Conservation (phyloP, 2,888 invertebrate genomes). For the Coenonympha arcania region DNA sequence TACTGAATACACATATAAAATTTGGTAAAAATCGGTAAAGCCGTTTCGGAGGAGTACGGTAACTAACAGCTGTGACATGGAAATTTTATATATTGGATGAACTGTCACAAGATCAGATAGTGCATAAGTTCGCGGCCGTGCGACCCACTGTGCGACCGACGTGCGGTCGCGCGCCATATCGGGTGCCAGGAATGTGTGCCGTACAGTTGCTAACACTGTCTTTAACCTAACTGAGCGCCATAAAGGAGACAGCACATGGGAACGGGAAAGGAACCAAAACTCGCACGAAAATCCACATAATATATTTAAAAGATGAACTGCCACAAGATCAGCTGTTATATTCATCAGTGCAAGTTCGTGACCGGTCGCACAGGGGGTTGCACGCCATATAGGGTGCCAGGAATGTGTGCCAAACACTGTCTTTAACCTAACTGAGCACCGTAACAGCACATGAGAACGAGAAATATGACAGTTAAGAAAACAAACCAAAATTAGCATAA, state of each 20-base stretch:
- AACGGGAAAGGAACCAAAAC: no score
- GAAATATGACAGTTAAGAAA: no score
- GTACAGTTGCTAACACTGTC: slow-evolving; percentile 55
- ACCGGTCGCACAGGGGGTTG: slow-evolving; percentile 44
- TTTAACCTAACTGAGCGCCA: slow-evolving; percentile 23
- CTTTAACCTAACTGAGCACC: slow-evolving; percentile 23
- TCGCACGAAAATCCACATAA: no score
- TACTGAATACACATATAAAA: no score
- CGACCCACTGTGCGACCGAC: slow-evolving; percentile 54
- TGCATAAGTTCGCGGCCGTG: slow-evolving; percentile 49
- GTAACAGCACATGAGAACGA: no score
- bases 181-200: slow-evolving; percentile 63
- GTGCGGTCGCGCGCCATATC: slow-evolving; percentile 59
- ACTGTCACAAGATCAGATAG: slow-evolving; percentile 33
- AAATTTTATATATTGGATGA: no score
- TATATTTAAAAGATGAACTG: slow-evolving; percentile 24
- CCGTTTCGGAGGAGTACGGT: no score
- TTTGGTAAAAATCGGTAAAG: no score
- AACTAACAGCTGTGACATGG: no score
- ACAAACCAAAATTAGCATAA: no score
- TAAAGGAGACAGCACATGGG: neutral
- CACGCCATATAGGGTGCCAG: slow-evolving; percentile 60
- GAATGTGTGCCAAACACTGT: slow-evolving; percentile 63
- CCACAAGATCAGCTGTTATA: slow-evolving; percentile 35
- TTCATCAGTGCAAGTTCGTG: slow-evolving; percentile 52